Conservation (phyloP, 2,113 vertebrate genomes). For the Phyllopteryx taeniolatus region DNA sequence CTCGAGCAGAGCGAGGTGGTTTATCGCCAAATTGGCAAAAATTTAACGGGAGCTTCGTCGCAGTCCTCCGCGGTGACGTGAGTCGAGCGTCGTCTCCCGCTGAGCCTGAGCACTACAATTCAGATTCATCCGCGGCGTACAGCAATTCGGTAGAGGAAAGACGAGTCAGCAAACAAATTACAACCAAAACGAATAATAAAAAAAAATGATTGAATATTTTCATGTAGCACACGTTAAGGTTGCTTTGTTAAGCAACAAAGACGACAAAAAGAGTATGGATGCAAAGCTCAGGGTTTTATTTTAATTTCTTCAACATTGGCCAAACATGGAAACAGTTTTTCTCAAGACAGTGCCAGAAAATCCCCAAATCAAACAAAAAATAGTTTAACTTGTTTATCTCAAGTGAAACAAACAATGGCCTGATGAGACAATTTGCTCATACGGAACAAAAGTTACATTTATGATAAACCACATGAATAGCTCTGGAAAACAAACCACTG, state of each 20-base stretch:
- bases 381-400: not conserved
- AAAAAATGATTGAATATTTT: not conserved
- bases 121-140: not conserved
- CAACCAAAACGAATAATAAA: not conserved
- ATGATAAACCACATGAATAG: no score
- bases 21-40: not conserved
- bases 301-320: slow-evolving; percentile 10
- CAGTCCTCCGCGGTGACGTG: not conserved
- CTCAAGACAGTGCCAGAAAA: not conserved
- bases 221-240: no score
- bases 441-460: no score
- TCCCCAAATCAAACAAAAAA: not conserved
- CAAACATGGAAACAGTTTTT: slow-evolving; percentile 13
- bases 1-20: not conserved
- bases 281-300: slow-evolving; percentile 44
- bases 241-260: not conserved
- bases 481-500: no score
- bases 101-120: not conserved
- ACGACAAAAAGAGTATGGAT: not conserved
- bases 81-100: not conserved
- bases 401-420: no score
- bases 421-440: no score
- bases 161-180: not conserved
- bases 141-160: not conserved
- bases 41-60: slow-evolving; percentile 12